Conservation (phyloP, 2,113 vertebrate genomes). For the Heteronetta atricapilla region DNA sequence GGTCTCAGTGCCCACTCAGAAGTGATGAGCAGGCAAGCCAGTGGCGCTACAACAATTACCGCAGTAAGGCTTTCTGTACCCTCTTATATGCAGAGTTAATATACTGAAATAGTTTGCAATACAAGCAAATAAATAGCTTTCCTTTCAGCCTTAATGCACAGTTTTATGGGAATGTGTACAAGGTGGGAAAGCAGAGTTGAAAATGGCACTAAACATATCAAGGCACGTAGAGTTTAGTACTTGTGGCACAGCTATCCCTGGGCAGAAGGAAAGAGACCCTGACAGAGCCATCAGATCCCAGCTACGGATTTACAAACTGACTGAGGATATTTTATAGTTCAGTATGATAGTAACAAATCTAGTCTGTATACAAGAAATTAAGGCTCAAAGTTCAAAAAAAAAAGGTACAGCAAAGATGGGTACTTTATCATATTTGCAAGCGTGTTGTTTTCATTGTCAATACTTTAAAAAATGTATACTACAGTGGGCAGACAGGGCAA, state of each 20-base stretch:
- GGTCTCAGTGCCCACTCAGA: not conserved
- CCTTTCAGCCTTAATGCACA: not conserved
- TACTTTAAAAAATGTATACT: not conserved
- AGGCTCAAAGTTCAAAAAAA: not conserved
- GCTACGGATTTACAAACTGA: not conserved
- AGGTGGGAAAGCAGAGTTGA: not conserved
- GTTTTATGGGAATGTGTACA: not conserved
- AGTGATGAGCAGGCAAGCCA: not conserved
- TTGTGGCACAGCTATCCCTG: not conserved
- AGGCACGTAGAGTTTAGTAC: not conserved
- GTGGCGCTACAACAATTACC: not conserved
- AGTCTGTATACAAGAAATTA: not conserved
- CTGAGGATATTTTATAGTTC: not conserved
- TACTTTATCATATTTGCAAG: constrained; percentile 18
- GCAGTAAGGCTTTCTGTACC: not conserved
- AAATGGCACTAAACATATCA: not conserved
- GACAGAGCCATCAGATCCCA: not conserved
- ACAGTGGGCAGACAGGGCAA: constrained; percentile 34
- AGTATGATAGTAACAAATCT: not conserved
- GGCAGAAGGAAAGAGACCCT: not conserved
- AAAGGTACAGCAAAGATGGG: not conserved
- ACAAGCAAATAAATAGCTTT: constrained; percentile 23
- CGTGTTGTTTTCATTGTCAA: constrained; percentile 1
- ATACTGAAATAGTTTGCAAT: not conserved
- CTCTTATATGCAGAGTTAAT: not conserved